A percentile compares a stretch with the other conserved stretches of the same genome.
Evolutionary conservation across 2,113 vertebrate species (phyloP).

Genomic region (Gracilinanus agilis): DNA sequence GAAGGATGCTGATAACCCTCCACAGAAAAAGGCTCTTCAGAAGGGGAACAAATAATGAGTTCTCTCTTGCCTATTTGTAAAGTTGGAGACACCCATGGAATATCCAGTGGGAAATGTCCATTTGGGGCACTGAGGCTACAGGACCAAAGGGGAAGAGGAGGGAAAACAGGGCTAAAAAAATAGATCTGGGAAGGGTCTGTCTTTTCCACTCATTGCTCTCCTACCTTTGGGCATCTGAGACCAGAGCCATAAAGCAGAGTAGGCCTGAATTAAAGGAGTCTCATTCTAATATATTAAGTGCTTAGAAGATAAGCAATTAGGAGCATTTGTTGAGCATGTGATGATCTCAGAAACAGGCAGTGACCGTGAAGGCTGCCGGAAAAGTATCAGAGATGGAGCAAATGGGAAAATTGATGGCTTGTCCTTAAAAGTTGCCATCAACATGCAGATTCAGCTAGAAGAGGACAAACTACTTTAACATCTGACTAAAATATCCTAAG

Average conservation of each 20-base stretch:
- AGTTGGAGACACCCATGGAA: background rate
- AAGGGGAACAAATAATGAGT: background rate
- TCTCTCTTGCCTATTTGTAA: background rate
- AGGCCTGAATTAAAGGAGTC: background rate
- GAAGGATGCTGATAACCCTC: background rate
- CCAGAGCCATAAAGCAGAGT: background rate
- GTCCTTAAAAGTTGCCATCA: slow-evolving; percentile 34
- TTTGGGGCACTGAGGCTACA: background rate
- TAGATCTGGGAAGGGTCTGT: background rate
- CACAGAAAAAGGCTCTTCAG: background rate
- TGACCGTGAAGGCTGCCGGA: background rate
- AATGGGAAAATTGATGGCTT: slow-evolving; percentile 40
- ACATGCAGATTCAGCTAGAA: slow-evolving; percentile 29
- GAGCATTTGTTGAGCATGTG: slow-evolving; percentile 41
- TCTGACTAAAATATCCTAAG: background rate
- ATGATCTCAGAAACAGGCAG: background rate
- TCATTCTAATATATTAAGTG: rapidly evolving
- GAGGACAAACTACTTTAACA: background rate
- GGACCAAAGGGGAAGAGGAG: background rate
- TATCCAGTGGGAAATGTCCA: background rate
- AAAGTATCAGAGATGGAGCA: background rate
- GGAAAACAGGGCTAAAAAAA: background rate
- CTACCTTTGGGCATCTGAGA: background rate
- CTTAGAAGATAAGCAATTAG: background rate
- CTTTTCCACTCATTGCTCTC: background rate